Base-by-base conservation (phyloP, 2,888 invertebrate species). In the Zygogramma bicolorata region DNA sequence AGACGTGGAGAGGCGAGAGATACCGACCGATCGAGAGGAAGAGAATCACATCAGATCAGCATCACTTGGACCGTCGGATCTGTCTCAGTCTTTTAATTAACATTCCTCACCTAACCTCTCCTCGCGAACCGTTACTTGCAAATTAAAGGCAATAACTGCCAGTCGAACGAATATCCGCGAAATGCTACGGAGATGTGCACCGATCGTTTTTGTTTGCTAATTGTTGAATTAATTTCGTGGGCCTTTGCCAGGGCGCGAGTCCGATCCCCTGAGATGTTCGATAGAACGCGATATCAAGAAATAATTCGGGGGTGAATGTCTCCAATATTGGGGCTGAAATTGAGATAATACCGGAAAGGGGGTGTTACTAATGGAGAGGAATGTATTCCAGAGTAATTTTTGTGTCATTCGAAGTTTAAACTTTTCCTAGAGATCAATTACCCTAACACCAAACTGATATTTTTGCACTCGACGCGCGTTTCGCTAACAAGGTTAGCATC, bases 101-200 rank as follows among this genome's bases (percentile, higher is more conserved):
- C 87, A 87, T 87, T 87, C 87, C 86, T 80, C 83, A 85, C 84
- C 85, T 86, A 84, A 85, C 86, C 79, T 85, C 83, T 81, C 46
- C 60, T 49, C 59, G 46, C 81, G 84, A 85, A 84, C 84, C 85
- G 85, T 76, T 79, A 77, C 75, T 84, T 86, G 85, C 86, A 87
- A 87, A 87, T 86, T 86, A 86, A 86, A 86, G 87, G 85, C 87
- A 86, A 87, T 86, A 86, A 85, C 85, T 86, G 86, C 86, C 86
- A 86, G 84, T 38, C 22, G 84, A 83, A 74, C 81, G 84, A 84
- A 81, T 83, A 82, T 84, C 80, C 84, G 82, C 82, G 82, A 84
- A 84, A 82, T 81, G 82, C 82, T 81, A 83, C 83, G 81, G 74
- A 81, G 81, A 83, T 81, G 83, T 81, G 81, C 79, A 80, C 79